Evolutionary conservation across 2,113 vertebrate species (phyloP), one percentile per base, ranked within the genome.

Genomic region (Coturnix japonica): DNA sequence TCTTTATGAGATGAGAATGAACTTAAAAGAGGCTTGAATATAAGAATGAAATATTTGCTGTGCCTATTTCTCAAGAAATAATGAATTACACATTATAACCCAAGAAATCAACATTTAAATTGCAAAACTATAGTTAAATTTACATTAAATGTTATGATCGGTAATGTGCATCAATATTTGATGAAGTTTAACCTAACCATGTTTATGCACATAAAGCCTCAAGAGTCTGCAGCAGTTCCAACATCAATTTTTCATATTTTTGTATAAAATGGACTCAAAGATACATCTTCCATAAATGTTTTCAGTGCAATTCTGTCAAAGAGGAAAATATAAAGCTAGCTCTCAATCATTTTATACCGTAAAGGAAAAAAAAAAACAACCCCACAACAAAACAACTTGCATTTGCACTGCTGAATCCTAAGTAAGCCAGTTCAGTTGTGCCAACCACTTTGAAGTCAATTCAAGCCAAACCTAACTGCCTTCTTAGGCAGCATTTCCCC

Each of bases 191-290:
- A 92, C 87, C 92, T 96, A 97, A 91, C 64, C 90, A 83, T 92
- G 85, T 96, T 95, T 97, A 97, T 96, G 97, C 97, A 97, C 96
- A 97, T 92, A 97, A 97, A 97, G 91, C 90, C 95, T 96, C 96
- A 95, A 90, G 90, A 89, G 95, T 87, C 95, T 95, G 83, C 93
- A 96, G 92, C 85, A 83, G 89, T 95, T 97, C 96, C 76, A 93
- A 85, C 85, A 94, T 88, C 69, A 93, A 73, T 96, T 96, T 95
- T 94, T 95, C 89, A 49, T 96, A 92, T 81, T 96, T 92, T 96
- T 97, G 95, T 97, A 97, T 95, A 97, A 98, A 98, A 98, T 95
- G 95, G 93, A 94, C 83, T 97, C 96, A 95, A 95, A 97, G 95
- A 95, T 96, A 93, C 79, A 97, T 94, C 95, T 95, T 94, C 93